phyloP scores from a whole-genome alignment of 2,888 invertebrate species.

The Diachrysia chrysitis region DNA sequence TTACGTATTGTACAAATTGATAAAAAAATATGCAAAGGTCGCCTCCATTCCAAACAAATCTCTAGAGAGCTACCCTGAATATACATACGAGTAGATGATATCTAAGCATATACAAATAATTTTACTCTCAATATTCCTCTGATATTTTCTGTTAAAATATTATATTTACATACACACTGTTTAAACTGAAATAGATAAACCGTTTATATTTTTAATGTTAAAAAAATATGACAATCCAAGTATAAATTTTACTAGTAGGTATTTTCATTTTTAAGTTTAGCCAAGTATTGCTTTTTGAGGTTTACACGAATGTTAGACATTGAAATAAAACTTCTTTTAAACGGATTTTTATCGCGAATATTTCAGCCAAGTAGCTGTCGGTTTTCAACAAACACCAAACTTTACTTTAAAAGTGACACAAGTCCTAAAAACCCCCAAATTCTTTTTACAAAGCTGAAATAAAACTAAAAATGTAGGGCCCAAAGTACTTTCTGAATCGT shows the following conservation, averaged over 20 bases:
- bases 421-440: background rate
- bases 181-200: no score
- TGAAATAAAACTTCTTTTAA: no score
- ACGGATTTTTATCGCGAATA: no score
- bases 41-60: background rate
- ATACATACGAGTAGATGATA: background rate
- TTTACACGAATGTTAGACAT: no score
- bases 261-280: background rate
- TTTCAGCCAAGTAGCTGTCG: no score
- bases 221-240: no score
- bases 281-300: no score
- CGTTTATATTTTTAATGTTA: no score
- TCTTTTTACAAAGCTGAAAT: background rate
- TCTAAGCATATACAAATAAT: background rate
- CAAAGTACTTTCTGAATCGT: constrained; percentile 8
- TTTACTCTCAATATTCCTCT: background rate
- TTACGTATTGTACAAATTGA: background rate
- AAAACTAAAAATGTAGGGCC: background rate
- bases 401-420: background rate
- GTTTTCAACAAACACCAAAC: no score
- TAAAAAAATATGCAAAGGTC: background rate
- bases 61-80: background rate
- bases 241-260: no score
- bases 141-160: background rate
- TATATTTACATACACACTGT: background rate